Percentiles rank a stretch among this genome's conserved stretches.
These are phyloP conservation scores for Copidosoma floridanum DNA, from an alignment of 1,140 invertebrate genomes.

Conservation along the genomic window DNA sequence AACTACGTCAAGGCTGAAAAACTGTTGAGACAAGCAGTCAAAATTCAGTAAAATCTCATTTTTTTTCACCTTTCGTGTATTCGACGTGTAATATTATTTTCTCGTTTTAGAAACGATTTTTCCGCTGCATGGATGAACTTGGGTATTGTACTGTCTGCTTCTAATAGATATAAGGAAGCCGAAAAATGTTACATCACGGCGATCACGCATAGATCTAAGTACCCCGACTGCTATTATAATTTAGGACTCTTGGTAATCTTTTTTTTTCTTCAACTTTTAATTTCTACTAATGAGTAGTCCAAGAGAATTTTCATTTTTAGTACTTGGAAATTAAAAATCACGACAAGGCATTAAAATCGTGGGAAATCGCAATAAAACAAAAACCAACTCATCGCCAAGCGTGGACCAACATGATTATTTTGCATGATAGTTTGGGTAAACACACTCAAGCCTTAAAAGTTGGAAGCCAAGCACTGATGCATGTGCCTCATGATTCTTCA, in stretches of 20 bases:
- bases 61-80: no score
- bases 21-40: constrained; percentile 72
- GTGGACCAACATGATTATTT: constrained; percentile 89
- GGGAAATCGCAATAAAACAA: constrained; percentile 76
- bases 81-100: no score
- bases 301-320: constrained; percentile 48
- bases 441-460: constrained; percentile 69
- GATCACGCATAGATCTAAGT: constrained; percentile 71
- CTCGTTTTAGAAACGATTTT: constrained; percentile 72
- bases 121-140: constrained; percentile 98
- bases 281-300: constrained; percentile 18
- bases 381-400: constrained; percentile 78
- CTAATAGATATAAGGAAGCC: constrained; percentile 71
- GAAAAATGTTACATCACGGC: constrained; percentile 79
- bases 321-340: constrained; percentile 65
- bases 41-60: constrained; percentile 62
- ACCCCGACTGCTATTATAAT: constrained; percentile 94
- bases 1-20: constrained; percentile 72
- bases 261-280: constrained; percentile 3
- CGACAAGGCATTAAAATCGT: constrained; percentile 65
- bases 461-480: constrained; percentile 66
- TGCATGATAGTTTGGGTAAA: constrained; percentile 77
- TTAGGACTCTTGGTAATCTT: constrained; percentile 81
- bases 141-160: constrained; percentile 82
- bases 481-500: constrained; percentile 69